A percentile compares a stretch with the other conserved stretches of the same genome.
phyloP scores from a whole-genome alignment of 2,113 vertebrate genomes.

The Ictalurus furcatus region DNA sequence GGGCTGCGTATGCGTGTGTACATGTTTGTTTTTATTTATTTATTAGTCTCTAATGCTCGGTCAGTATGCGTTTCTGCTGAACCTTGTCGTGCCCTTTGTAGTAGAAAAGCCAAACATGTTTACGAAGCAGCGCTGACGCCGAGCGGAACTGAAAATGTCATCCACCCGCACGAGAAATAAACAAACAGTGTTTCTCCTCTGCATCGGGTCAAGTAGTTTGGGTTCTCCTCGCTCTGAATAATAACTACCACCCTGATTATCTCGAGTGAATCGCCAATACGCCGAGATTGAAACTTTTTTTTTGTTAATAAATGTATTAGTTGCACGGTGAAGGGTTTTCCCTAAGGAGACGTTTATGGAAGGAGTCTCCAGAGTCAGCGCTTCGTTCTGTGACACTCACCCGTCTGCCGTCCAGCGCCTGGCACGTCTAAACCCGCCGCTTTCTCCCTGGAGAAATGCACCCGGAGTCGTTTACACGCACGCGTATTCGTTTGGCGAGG shows the following conservation, averaged over 20 bases:
- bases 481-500: neutral
- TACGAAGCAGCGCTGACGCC: neutral
- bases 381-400: too few relatives aligned
- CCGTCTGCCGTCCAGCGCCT: slow-evolving; percentile 17
- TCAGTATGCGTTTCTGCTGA: slow-evolving; percentile 38
- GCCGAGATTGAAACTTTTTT: neutral
- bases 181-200: too few relatives aligned
- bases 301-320: neutral
- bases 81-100: slow-evolving; percentile 15
- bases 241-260: neutral
- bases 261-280: neutral
- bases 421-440: slow-evolving; percentile 42
- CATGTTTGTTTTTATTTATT: neutral
- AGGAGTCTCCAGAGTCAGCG: neutral
- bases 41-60: slow-evolving; percentile 24
- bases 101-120: slow-evolving; percentile 54
- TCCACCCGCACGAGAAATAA: neutral
- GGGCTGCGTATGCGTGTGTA: neutral
- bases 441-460: neutral
- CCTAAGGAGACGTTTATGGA: neutral
- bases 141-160: slow-evolving; percentile 37
- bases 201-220: neutral
- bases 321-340: neutral
- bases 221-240: neutral
- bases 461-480: slow-evolving; percentile 8